phyloP scores from a whole-genome alignment of 2,888 invertebrate genomes.

The Drosophila yooni region DNA sequence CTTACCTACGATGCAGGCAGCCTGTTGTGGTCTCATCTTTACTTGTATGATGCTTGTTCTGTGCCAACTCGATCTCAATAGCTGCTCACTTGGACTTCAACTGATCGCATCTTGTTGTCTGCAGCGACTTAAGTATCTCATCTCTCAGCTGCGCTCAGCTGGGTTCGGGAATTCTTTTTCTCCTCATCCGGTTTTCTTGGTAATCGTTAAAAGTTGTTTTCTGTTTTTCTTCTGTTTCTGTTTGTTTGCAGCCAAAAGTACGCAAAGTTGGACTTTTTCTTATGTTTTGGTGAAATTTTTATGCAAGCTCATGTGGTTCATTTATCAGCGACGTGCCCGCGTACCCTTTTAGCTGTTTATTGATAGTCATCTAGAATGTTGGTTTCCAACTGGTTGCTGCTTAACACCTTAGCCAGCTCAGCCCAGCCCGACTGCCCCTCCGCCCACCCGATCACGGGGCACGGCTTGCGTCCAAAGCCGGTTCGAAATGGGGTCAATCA shows the following conservation, averaged over 20 bases:
- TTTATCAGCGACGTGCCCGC: conserved; percentile 43
- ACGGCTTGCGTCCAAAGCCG: conserved; percentile 53
- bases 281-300: conserved; percentile 68
- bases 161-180: conserved; percentile 59
- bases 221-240: conserved; percentile 31
- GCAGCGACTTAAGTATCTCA: conserved; percentile 54
- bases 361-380: conserved; percentile 66
- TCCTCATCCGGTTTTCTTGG: conserved; percentile 72
- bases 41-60: not conserved
- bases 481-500: conserved; percentile 75
- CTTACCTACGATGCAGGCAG: conserved; percentile 63
- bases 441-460: conserved; percentile 15
- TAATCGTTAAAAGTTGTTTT: conserved; percentile 40
- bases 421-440: conserved; percentile 6
- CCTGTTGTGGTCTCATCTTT: conserved; percentile 59
- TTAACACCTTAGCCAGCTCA: conserved; percentile 58
- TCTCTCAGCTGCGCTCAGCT: conserved; percentile 8
- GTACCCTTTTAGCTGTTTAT: conserved; percentile 37
- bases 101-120: conserved; percentile 62
- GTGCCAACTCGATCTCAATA: conserved; percentile 42
- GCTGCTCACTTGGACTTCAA: conserved; percentile 58
- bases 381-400: conserved; percentile 66
- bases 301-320: conserved; percentile 71
- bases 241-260: conserved; percentile 61
- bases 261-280: conserved; percentile 33